These are phyloP conservation scores for Cyanistes caeruleus DNA, from an alignment of 2,113 vertebrate genomes.

Conservation along the genomic window DNA sequence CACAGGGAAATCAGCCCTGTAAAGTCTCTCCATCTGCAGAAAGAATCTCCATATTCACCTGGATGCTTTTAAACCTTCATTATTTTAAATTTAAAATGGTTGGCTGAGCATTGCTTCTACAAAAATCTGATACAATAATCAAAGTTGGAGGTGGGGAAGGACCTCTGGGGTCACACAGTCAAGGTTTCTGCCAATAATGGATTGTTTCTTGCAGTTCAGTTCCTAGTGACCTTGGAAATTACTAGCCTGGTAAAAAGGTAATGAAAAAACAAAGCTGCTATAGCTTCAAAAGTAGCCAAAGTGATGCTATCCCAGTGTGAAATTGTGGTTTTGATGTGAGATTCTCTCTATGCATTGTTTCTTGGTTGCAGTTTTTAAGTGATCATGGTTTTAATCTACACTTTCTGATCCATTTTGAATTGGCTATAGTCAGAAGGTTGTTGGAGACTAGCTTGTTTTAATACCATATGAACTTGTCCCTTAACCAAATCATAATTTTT, in stretches of 20 bases:
- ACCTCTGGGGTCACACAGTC: background rate
- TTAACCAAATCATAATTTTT: background rate
- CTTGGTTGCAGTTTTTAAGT: background rate
- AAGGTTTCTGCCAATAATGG: conserved; percentile 32
- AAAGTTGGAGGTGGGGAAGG: conserved; percentile 1
- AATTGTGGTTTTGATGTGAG: background rate
- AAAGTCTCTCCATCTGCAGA: background rate
- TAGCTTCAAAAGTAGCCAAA: background rate
- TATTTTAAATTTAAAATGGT: conserved; percentile 32
- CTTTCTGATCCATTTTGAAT: background rate
- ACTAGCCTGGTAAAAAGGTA: conserved; percentile 16
- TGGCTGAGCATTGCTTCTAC: conserved; percentile 22
- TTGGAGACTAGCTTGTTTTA: background rate
- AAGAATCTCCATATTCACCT: conserved; percentile 24
- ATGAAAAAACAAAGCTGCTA: conserved; percentile 38
- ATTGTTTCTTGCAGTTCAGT: conserved; percentile 39
- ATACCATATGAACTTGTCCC: background rate
- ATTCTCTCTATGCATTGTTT: background rate
- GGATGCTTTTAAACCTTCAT: conserved; percentile 40
- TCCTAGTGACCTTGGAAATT: conserved; percentile 50
- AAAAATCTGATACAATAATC: conserved; percentile 41
- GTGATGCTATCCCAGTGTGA: background rate
- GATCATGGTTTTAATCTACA: background rate
- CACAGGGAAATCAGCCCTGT: background rate
- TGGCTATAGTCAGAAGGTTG: background rate